Evolutionary conservation across 2,797 vertebrate species (phyloP).

Genomic region (Rhinoraja longicauda): DNA sequence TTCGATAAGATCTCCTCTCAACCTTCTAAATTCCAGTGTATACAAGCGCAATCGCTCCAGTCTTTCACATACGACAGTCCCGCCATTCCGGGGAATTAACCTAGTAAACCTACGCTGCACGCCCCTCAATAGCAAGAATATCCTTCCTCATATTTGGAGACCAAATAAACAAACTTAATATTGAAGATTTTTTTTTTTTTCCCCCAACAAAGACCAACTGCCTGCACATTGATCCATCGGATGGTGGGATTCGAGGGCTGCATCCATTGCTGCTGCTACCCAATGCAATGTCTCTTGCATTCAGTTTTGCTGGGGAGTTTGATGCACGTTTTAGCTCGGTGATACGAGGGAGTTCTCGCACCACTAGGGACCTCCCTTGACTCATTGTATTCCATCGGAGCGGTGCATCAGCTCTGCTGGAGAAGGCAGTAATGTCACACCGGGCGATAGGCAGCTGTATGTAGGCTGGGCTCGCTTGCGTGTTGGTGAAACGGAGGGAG

Average conservation of each 20-base stretch:
- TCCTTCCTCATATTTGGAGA: too few relatives aligned
- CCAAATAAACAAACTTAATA: background rate
- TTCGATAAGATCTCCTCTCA: too few relatives aligned
- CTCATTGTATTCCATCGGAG: slow-evolving; percentile 25
- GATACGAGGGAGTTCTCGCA: slow-evolving; percentile 10
- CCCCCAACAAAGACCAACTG: background rate
- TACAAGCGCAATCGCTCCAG: too few relatives aligned
- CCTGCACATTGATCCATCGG: background rate
- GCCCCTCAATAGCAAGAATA: too few relatives aligned
- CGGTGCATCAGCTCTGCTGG: background rate
- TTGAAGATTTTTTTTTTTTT: too few relatives aligned
- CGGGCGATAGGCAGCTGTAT: slow-evolving; percentile 40
- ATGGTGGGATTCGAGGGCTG: background rate
- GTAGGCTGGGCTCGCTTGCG: slow-evolving; percentile 42
- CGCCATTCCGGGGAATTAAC: too few relatives aligned
- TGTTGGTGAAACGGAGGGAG: background rate
- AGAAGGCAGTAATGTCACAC: slow-evolving; percentile 43
- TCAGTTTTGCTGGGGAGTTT: too few relatives aligned
- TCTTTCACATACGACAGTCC: too few relatives aligned
- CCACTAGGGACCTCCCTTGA: slow-evolving; percentile 32
- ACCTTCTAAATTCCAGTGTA: too few relatives aligned
- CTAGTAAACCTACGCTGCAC: too few relatives aligned
- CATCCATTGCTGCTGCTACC: background rate
- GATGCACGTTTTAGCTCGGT: background rate
- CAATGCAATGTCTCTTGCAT: background rate